phyloP scores from a whole-genome alignment of 2,888 invertebrate species.

The Tuberolachnus salignus region DNA sequence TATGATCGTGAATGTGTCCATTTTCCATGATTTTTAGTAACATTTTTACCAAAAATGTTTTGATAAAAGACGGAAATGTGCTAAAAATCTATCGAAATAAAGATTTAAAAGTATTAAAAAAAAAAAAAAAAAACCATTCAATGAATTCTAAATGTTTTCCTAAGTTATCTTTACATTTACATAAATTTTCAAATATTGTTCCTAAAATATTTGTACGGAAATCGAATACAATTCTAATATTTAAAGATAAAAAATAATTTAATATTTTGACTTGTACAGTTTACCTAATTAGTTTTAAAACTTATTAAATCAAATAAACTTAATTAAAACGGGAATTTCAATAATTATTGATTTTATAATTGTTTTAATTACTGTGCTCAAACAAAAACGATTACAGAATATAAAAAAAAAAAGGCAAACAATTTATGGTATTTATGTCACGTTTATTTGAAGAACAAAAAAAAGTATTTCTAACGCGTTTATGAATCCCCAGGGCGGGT shows the following conservation, averaged over 20 bases:
- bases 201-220: too few species aligned
- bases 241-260: too few species aligned
- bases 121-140: not conserved
- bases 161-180: too few species aligned
- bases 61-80: constrained; percentile 61
- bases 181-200: too few species aligned
- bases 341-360: too few species aligned
- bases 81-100: constrained; percentile 53
- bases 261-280: not conserved
- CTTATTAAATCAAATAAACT: not conserved
- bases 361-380: too few species aligned
- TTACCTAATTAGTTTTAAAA: not conserved
- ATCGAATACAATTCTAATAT: too few species aligned
- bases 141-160: not conserved
- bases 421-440: not conserved
- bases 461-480: not conserved
- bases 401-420: too few species aligned
- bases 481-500: not conserved
- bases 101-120: not conserved
- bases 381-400: too few species aligned
- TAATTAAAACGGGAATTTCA: too few species aligned
- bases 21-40: constrained; percentile 64
- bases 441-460: not conserved
- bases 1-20: constrained; percentile 44
- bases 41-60: constrained; percentile 65